Base-by-base conservation (phyloP, 92 coral and sea anemone genomes). In the Metridium senile region DNA sequence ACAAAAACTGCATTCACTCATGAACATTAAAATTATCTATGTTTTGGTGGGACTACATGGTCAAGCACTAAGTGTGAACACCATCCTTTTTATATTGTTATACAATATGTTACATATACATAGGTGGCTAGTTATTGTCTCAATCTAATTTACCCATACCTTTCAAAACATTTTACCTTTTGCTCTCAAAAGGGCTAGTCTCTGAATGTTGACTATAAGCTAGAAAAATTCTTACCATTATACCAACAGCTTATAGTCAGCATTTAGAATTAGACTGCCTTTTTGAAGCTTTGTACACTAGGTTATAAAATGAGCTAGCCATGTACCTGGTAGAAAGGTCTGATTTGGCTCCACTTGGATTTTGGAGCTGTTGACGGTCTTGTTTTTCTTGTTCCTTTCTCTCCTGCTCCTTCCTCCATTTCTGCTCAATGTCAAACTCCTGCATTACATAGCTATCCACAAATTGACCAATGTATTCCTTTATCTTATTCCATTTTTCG, bases 341-440 rank as follows among this genome's bases (percentile, higher is more conserved):
- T 26, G n/a, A n/a, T n/a, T n/a, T n/a, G n/a, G n/a, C n/a, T 6
- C 3, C 62, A 10, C 9, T 47, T 13, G 10, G 74, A 11, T 21
- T 21, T 19, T 28, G 19, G 4, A 11, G 29, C 31, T 9, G 8
- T 9, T 0, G 33, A 16, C 49, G 61, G 0, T 49, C 22, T 72
- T 56, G 29, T 32, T 72, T 22, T 31, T 72, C 23, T 18, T 58
- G 1, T 33, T 18, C 22, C 20, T 56, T 31, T 58, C 31, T 23
- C 54, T 72, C 67, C 17, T 57, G 22, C 35, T 72, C 52, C 32
- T 72, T 30, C 23, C 77, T 72, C 77, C 77, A 72, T 35, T 56
- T 58, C 27, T 72, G 29, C 35, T 72, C 77, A 56, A 54, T 33
- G 22, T 72, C 67, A 57, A 72, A 72, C 31, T 72, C 77, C 8